Base-by-base conservation (phyloP, 2,113 vertebrate genomes). In the Nycticebus coucang region DNA sequence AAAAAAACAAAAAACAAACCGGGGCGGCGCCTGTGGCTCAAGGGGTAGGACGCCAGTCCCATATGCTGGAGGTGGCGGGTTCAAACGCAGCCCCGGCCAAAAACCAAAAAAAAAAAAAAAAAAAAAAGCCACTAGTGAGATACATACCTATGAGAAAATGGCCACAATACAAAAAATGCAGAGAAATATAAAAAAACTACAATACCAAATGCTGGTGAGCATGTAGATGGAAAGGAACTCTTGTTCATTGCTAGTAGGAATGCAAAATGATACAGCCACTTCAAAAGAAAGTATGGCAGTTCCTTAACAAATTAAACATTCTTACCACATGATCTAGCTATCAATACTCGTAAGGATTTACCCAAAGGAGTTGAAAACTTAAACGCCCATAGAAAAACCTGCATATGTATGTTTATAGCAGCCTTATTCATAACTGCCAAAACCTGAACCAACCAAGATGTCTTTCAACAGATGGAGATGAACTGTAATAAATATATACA, bases 221-320 rank as follows among this genome's bases (percentile, higher is more conserved):
- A 35, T 33, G 37, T 30, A 2, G 13, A 79, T 5, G 3, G 84
- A 79, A 7, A 74, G 14, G 66, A 94, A 89, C 22, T 53, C n/a
- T 93, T 45, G 86, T 68, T 84, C 53, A 26, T 69, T 86, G 75
- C 45, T 87, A 21, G 50, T 35, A 30, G 57, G 37, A 92, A 78
- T 84, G 24, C 30, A 82, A 57, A 80, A 57, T 60, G 22, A 57
- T 78, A 72, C 6, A 35, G 60, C 30, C 30, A 71, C 55, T 94
- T 24, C 72, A 7, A 57, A 84, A 87, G 24, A 88, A 9, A 75
- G n/a, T 84, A 50, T 72, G 10, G 30, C 30, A 86, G 66, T 85
- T 80, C 71, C n/a, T n/a, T 60, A 71, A 45, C 92, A 82, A 92
- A 91, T 64, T 92, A 92, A 75, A 81, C 18, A 62, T 30, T 37